phyloP scores from a whole-genome alignment of 1,140 invertebrate genomes.

The Mizuhopecten yessoensis region DNA sequence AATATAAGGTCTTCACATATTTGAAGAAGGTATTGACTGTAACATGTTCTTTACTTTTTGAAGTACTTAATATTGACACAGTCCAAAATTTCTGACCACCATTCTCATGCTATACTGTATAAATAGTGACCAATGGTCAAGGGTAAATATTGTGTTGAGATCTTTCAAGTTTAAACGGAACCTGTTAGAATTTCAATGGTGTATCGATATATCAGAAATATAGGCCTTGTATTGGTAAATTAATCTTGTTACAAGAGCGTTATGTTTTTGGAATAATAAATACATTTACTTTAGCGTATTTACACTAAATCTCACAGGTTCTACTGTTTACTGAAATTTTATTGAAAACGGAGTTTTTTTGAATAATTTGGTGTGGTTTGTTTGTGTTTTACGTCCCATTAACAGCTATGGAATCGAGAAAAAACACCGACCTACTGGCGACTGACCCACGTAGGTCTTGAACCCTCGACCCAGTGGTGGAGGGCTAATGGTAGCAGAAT shows the following conservation, averaged over 20 bases:
- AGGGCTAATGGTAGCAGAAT: too few species aligned
- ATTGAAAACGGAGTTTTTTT: too few species aligned
- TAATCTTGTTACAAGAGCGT: background rate
- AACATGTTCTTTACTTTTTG: background rate
- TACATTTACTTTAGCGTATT: background rate
- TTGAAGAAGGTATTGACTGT: background rate
- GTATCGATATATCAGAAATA: background rate
- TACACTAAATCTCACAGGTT: background rate
- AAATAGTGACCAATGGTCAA: background rate
- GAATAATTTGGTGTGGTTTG: too few species aligned
- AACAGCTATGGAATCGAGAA: too few species aligned
- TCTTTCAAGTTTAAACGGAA: background rate
- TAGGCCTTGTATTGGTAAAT: background rate
- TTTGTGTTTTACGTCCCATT: too few species aligned
- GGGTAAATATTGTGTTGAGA: background rate
- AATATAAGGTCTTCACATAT: background rate
- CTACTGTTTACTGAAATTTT: background rate
- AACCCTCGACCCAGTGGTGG: too few species aligned
- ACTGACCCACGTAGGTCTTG: too few species aligned
- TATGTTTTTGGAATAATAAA: background rate
- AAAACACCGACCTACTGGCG: too few species aligned
- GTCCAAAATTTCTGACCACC: background rate
- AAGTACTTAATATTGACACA: background rate
- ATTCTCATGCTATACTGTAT: background rate
- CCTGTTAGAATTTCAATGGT: background rate